Base-by-base conservation (phyloP, 2,888 invertebrate species). In the Acanthococcus lagerstroemiae region DNA sequence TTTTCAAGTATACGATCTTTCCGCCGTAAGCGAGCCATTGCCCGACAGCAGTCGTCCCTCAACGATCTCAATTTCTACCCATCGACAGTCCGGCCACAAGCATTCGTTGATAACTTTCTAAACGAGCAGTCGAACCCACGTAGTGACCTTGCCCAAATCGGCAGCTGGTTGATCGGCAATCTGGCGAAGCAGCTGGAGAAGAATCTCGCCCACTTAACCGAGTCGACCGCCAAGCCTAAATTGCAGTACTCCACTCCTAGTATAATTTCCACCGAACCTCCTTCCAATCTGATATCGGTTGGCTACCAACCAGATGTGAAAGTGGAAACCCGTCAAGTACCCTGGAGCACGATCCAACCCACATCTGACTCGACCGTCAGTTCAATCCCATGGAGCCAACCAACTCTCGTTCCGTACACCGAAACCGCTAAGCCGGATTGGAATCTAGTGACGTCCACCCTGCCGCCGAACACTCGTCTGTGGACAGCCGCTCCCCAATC, bases 71-170 rank as follows among this genome's bases (percentile, higher is more conserved):
- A 45, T 45, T 46, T 54, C 22, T 30, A 54, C 22, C 22, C 24
- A 37, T 63, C 63, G 37, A 63, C 63, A 30, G 37, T 30, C n/a
- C 27, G 52, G 24, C 63, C 63, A n/a, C 24, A 21, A 21, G 50
- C 17, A 30, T 12, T 21, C 6, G 26, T 30, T 19, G 24, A 30
- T 7, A 27, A 21, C 30, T 26, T 27, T 50, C 27, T 30, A 19
- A 48, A 30, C 27, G 52, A 30, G 17, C 52, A 63, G 7, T 37
- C 63, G 4, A 52, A 48, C 9, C 63, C 63, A 17, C 26, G 37
- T 44, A 44, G 37, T 37, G 63, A 63, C 7, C 44, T 52, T 5
- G 37, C 52, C 25, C 27, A 52, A 37, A 63, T 63, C 30, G 63
- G 63, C 15, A 54, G 24, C 54, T 63, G 52, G 52, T 54, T 63